Evolutionary conservation across 2,797 vertebrate species (phyloP).

Genomic region (Alcedo quadribrachys): DNA sequence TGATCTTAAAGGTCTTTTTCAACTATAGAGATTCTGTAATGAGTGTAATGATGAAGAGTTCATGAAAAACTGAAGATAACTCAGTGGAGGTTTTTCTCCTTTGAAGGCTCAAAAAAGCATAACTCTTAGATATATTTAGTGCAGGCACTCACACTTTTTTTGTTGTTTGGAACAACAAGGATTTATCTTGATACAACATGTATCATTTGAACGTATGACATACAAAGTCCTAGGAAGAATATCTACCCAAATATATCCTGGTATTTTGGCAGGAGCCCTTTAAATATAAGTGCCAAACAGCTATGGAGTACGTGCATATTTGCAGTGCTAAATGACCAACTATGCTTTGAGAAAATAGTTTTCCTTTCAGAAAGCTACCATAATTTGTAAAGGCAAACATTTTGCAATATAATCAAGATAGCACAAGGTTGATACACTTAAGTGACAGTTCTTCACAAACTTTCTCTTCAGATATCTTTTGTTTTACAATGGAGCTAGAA

Average conservation of each 20-base stretch:
- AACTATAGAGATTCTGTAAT: too few relatives aligned
- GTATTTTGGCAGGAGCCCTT: not conserved
- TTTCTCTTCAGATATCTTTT: not conserved
- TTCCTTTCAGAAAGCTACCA: not conserved
- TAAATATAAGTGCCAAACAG: not conserved
- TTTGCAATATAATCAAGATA: not conserved
- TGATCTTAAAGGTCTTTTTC: too few relatives aligned
- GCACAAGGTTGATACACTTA: not conserved
- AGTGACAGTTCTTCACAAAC: not conserved
- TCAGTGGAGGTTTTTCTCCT: not conserved
- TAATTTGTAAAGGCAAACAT: not conserved
- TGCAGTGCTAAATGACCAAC: not conserved
- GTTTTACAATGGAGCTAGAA: not conserved
- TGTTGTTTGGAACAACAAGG: too few relatives aligned
- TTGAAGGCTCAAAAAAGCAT: not conserved
- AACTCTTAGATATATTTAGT: too few relatives aligned
- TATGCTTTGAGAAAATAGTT: not conserved
- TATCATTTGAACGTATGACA: not conserved
- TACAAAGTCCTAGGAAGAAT: not conserved
- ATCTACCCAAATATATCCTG: not conserved
- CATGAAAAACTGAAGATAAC: not conserved
- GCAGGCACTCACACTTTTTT: too few relatives aligned
- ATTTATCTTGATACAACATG: not conserved
- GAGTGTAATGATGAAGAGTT: not conserved
- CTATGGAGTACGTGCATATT: not conserved